phyloP scores from a whole-genome alignment of 2,113 vertebrate species.

The Erythrolamprus reginae region DNA sequence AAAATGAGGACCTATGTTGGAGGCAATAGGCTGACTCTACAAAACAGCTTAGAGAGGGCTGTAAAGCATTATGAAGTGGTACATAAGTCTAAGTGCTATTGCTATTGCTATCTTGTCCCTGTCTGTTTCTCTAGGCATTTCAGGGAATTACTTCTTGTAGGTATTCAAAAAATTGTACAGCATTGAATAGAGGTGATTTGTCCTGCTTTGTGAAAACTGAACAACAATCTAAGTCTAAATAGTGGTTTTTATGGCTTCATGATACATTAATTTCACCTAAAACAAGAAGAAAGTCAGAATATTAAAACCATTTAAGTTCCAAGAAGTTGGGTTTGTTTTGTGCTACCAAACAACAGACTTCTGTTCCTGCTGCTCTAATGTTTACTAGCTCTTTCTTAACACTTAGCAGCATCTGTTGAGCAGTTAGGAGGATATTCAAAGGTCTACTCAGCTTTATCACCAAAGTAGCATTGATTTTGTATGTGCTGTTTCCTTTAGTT shows the following conservation, averaged over 20 bases:
- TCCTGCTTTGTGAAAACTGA: slow-evolving; percentile 12
- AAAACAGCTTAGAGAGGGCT: too few relatives aligned
- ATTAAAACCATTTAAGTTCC: slow-evolving; percentile 47
- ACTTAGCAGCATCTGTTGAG: slow-evolving; percentile 50
- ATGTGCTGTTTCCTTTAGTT: slow-evolving; percentile 14
- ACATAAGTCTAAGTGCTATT: too few relatives aligned
- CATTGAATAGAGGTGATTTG: not conserved
- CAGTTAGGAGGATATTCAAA: slow-evolving; percentile 48
- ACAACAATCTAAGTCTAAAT: slow-evolving; percentile 21
- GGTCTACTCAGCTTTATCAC: slow-evolving; percentile 21
- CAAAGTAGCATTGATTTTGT: slow-evolving; percentile 34
- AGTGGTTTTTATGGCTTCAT: slow-evolving; percentile 7
- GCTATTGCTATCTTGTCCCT: not conserved
- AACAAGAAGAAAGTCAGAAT: slow-evolving; percentile 26
- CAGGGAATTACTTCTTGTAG: not conserved
- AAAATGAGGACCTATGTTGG: too few relatives aligned
- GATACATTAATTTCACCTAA: slow-evolving; percentile 36
- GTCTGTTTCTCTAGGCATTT: not conserved
- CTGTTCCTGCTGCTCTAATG: slow-evolving; percentile 42
- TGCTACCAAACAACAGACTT: slow-evolving; percentile 45
- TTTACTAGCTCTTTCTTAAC: slow-evolving; percentile 53
- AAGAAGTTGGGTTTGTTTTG: slow-evolving; percentile 36
- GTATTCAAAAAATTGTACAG: not conserved
- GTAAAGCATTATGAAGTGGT: too few relatives aligned
- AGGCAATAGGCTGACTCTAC: too few relatives aligned